Base-by-base conservation (phyloP, 2,888 invertebrate genomes). In the Syrphus vitripennis region DNA sequence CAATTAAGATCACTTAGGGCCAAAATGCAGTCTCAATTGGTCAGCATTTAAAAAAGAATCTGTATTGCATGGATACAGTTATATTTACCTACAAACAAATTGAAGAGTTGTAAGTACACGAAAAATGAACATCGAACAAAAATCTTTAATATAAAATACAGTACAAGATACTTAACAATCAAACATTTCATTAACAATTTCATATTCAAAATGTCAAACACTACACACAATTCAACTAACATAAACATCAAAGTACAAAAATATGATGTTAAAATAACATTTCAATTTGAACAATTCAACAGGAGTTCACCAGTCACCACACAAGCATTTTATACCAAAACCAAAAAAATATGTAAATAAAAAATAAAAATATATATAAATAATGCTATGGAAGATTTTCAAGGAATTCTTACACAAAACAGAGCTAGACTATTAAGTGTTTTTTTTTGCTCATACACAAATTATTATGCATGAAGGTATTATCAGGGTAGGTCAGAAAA, bases 271-370 rank as follows among this genome's bases (percentile, higher is more conserved):
- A 59, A 72, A 65, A 45, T 29, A 65, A 45, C 65, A 57, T 61
- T 50, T 67, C 65, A 77, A 59, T 72, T 77, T 42, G 40, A 67
- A 77, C 59, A 37, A 63, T 78, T 63, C 45, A 74, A 69, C 29
- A 83, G 45, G 45, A 78, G 10, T 50, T 40, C 12, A 26, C 14
- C 14, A 67, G n/a, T n/a, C n/a, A n/a, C n/a, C 57, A 71, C 65
- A 31, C 65, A 31, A 61, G 1, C 24, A 19, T 12, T 45, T 19
- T 37, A 16, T 19, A 16, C 12, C 19, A n/a, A 10, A 37, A 21
- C n/a, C n/a, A 19, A 40, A 40, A 40, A 12, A 34, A 42, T 29
- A 29, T 12, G 12, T 10, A 34, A 55, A 53, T n/a, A 34, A 61
- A 19, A 31, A 16, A 16, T 1, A 63, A 42, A 37, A 16, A 21